Evolutionary conservation across 2,888 invertebrate species (phyloP), one percentile per base, ranked within the genome.

Genomic region (Hemithea aestivaria): DNA sequence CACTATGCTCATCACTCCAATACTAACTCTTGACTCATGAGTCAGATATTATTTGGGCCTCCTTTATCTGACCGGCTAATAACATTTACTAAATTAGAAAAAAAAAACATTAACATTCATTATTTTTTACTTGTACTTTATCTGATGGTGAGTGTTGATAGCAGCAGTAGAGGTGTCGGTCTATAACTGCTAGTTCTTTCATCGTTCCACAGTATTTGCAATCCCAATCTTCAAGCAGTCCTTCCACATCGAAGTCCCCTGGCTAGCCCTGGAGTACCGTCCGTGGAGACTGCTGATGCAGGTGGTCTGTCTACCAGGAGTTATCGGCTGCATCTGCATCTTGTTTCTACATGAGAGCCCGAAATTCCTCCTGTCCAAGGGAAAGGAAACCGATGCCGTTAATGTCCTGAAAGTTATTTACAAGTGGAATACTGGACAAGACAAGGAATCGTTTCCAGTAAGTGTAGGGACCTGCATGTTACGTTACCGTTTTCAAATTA

Each of bases 211-310:
- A 83, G 82, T 64, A 2, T 64, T 71, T 8, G 81, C 80, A 2
- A 42, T 83, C 9, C 76, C 80, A 10, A 56, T 79, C 28, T 69
- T 77, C 41, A 43, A 51, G 1, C 41, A 73, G 7, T 58, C 58
- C 7, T 75, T 89, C 50, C 66, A 76, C 3, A 30, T 84, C 0
- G 55, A 78, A 1, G 53, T 83, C 7, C 25, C 70, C 6, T 61
- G 84, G 40, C 53, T 90, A 9, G 72, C 71, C 1, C 53, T 93
- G 46, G 67, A 71, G 1, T 90, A 91, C 54, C 87, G 90, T 36
- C 92, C 94, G 0, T 96, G 95, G 95, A 84, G 95, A 27, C 54
- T 94, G 10, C 89, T 94, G 32, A 71, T 94, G 24, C 87, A 92
- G 7, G 53, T 91, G 1, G 88, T 93, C 50, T 89, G 90, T 36